Evolutionary conservation across 2,888 invertebrate genomes (phyloP).

Genomic region (Catotricha subobsoleta): DNA sequence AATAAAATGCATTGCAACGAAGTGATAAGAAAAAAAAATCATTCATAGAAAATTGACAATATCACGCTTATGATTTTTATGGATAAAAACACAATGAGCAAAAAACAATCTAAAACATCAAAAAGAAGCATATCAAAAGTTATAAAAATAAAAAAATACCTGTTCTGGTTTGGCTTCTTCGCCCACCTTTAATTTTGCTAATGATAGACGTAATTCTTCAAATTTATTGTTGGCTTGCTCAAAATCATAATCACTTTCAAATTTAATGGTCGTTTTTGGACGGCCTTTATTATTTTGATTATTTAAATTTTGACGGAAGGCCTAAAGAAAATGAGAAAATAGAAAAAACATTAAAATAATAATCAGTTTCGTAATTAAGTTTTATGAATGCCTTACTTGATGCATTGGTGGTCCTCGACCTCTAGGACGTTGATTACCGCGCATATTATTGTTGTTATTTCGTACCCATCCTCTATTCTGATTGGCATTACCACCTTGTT

Average conservation of each 20-base stretch:
- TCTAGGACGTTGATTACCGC: slow-evolving; percentile 20
- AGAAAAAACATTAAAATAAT: background rate
- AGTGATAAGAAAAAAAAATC: too few relatives aligned
- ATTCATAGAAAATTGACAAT: too few relatives aligned
- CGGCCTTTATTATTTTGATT: slow-evolving; percentile 35
- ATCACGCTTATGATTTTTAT: too few relatives aligned
- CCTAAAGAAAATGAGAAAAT: background rate
- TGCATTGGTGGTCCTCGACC: slow-evolving; percentile 2
- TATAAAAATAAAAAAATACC: slow-evolving; percentile 19
- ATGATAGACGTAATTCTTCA: slow-evolving; percentile 71
- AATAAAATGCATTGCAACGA: too few relatives aligned
- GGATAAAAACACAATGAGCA: too few relatives aligned
- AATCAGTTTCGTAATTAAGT: too few relatives aligned
- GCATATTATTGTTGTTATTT: slow-evolving; percentile 21
- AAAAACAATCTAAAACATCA: too few relatives aligned
- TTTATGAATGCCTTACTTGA: too few relatives aligned
- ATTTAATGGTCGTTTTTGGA: slow-evolving; percentile 59
- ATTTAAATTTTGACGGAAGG: slow-evolving; percentile 31
- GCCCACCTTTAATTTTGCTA: slow-evolving; percentile 66
- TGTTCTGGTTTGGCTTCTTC: slow-evolving; percentile 36
- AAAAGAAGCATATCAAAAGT: too few relatives aligned
- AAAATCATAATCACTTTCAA: slow-evolving; percentile 95
- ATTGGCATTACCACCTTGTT: slow-evolving; percentile 16
- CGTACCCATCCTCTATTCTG: slow-evolving; percentile 22
- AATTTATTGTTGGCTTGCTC: slow-evolving; percentile 97